Base-by-base conservation (phyloP, 2,888 invertebrate genomes). In the Fragum sueziense region DNA sequence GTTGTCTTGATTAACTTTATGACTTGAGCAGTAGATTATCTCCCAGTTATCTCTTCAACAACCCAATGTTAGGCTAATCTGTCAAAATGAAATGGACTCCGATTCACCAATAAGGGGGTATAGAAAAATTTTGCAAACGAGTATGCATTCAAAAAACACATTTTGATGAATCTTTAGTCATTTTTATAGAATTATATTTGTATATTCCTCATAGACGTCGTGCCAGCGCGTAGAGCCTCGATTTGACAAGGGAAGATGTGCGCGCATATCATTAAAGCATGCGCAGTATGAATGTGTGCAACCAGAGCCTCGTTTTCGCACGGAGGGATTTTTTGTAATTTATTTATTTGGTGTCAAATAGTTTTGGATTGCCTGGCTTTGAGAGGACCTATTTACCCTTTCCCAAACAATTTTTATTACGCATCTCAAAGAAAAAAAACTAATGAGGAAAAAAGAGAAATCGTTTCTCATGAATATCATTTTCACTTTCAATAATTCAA, bases 31-130 rank as follows among this genome's bases (percentile, higher is more conserved):
- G 76, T 72, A 31, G 57, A 74, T 82, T 82, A 79, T 76, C 79
- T 41, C 51, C 33, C 33, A 47, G 62, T 79, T 82, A 82, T 82
- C 82, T 76, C n/a, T 25, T 37, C n/a, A 68, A 75, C 77, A 80
- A 75, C 70, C 70, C 83, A 69, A 31, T 76, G 80, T 80, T 76
- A 62, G 77, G 54, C 73, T 65, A 59, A 84, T 84, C 76, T 84
- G 83, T 80, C 83, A 84, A 78, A 80, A 74, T 22, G 73, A 83
- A 57, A 47, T 14, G 47, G 47, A n/a, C 47, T 47, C 17, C 47
- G 47, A 14, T n/a, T 9, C n/a, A n/a, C 17, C 47, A 14, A 47
- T 20, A 47, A 47, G 4, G 47, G 47, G 47, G 3, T n/a, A 3
- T 2, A 20, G n/a, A 47, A 4, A 14, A 20, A 37, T 37, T 14